Conservation (phyloP, 2,797 vertebrate genomes). For the Leucoraja ocellata region DNA sequence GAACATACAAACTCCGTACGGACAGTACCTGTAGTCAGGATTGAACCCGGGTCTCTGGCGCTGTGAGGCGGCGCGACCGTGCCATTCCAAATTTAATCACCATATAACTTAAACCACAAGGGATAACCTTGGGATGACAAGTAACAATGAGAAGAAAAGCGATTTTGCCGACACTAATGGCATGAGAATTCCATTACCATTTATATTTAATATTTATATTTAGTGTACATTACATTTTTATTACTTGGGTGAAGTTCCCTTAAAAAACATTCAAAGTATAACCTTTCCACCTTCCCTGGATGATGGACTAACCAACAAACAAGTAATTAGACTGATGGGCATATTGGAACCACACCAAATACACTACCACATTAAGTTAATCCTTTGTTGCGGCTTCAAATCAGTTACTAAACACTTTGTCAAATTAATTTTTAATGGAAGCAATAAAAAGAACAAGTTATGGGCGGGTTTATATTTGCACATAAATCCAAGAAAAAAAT, state of each 20-base stretch:
- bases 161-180: neutral
- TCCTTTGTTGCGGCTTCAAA: neutral
- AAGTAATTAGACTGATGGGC: slow-evolving; percentile 11
- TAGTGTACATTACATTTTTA: neutral
- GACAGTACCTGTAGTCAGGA: no score
- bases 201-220: slow-evolving; percentile 11
- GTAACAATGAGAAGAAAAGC: neutral
- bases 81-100: neutral
- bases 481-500: no score
- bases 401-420: neutral
- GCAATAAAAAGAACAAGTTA: neutral
- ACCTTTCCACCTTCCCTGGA: neutral
- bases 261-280: neutral
- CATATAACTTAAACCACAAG: neutral
- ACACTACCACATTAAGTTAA: neutral
- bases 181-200: slow-evolving; percentile 15
- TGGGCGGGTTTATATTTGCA: neutral
- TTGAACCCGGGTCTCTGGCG: no score
- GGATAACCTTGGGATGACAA: slow-evolving; percentile 22
- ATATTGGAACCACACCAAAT: slow-evolving; percentile 18
- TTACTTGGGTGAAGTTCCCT: neutral
- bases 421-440: slow-evolving; percentile 10
- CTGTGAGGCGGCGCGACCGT: no score
- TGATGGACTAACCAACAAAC: neutral
- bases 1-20: no score